A percentile compares a stretch with the other conserved stretches of the same genome.
phyloP scores from a whole-genome alignment of 2,113 vertebrate genomes.

The Malurus melanocephalus region DNA sequence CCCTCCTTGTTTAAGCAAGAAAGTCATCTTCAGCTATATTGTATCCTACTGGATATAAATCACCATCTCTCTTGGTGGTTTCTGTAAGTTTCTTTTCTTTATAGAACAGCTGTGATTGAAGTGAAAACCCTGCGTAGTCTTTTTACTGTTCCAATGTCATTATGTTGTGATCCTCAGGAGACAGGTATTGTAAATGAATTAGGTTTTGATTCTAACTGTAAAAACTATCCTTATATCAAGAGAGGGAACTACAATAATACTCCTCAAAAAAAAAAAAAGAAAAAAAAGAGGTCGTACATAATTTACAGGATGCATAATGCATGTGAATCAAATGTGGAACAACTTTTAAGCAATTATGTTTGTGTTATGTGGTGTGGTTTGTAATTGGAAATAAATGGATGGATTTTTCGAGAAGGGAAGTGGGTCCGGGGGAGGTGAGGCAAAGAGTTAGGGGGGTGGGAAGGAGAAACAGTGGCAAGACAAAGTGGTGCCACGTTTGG shows the following conservation, averaged over 20 bases:
- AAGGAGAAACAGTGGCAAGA: not conserved
- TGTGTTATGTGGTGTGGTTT: slow-evolving; percentile 75
- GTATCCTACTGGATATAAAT: slow-evolving; percentile 67
- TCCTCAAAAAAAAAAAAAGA: slow-evolving; percentile 23
- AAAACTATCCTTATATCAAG: slow-evolving; percentile 58
- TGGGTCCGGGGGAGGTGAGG: not conserved
- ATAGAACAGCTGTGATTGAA: slow-evolving; percentile 61
- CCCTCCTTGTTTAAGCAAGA: slow-evolving; percentile 71
- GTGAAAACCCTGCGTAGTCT: slow-evolving; percentile 41
- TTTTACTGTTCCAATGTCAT: slow-evolving; percentile 69
- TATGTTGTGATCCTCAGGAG: slow-evolving; percentile 69
- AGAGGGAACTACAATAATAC: slow-evolving; percentile 50
- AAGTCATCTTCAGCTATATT: slow-evolving; percentile 68
- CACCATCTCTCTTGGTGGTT: slow-evolving; percentile 66
- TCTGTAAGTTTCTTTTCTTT: slow-evolving; percentile 61
- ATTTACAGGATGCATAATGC: slow-evolving; percentile 74
- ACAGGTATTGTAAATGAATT: slow-evolving; percentile 68
- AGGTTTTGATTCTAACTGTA: slow-evolving; percentile 66
- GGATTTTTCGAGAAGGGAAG: slow-evolving; percentile 56
- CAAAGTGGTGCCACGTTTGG: accelerated
- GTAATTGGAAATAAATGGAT: slow-evolving; percentile 73
- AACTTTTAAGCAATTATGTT: slow-evolving; percentile 78
- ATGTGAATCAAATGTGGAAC: slow-evolving; percentile 73
- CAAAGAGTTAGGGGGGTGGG: not conserved
- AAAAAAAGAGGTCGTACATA: slow-evolving; percentile 47